Evolutionary conservation across 2,888 invertebrate species (phyloP), one percentile per base, ranked within the genome.

Genomic region (Ennomos quercinarius): DNA sequence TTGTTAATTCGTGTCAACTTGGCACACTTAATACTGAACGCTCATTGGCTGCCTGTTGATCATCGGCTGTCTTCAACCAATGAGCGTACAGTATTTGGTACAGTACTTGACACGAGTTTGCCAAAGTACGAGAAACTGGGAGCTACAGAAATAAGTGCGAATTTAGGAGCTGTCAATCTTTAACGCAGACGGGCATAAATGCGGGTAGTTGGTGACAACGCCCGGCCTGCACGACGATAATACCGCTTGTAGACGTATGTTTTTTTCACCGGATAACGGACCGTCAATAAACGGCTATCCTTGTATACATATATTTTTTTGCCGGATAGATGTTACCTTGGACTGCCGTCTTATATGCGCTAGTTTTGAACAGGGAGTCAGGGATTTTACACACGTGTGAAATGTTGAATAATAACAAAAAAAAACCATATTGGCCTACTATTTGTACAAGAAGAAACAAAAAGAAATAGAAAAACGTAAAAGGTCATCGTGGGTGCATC

Each of bases 371-470:
- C 51, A 43, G 36, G 51, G 55, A 41, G 62, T 62, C 62, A 61
- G 61, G 61, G 65, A 2, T 17, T n/a, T n/a, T 17, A 17, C 17
- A 17, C 17, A 17, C 17, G 17, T 17, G 17, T 17, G 17, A 17
- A 17, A 17, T 17, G 17, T 17, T 3, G 17, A 17, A 17, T 17
- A 17, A 17, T 17, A 67, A 60, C 60, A 63, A 63, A 65, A 63
- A 64, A 66, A 64, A 63, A 64, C 58, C 65, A 50, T 44, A 43
- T 71, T 66, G 64, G 61, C 66, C 62, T 65, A 66, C 61, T 66
- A 67, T 63, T 66, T 63, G 67, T 71, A 67, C 65, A 67, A 65
- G 66, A 70, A 70, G 64, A 70, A 68, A 68, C 66, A 67, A 68
- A 70, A 69, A 49, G 43, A 58, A 66, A 61, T 51, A 70, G 64